Evolutionary conservation across 2,797 vertebrate species (phyloP).

Genomic region (Gambelia wislizenii): DNA sequence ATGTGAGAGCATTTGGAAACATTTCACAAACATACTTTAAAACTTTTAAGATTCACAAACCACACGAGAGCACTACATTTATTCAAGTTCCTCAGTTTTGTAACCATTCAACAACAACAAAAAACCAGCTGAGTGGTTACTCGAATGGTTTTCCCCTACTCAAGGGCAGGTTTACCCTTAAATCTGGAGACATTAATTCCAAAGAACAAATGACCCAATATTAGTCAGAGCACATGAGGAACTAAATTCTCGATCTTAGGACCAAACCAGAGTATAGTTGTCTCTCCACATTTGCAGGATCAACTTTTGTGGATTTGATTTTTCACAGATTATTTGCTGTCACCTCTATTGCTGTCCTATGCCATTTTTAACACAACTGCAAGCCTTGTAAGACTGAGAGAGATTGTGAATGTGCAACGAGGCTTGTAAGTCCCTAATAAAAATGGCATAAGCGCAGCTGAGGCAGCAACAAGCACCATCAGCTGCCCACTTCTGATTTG

Average conservation of each 20-base stretch:
- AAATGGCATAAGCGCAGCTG: too few relatives aligned
- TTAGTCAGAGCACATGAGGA: not conserved
- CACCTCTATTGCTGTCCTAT: too few relatives aligned
- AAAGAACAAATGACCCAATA: not conserved
- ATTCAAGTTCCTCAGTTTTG: not conserved
- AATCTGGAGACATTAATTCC: not conserved
- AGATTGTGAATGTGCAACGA: too few relatives aligned
- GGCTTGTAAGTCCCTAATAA: too few relatives aligned
- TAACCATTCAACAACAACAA: not conserved
- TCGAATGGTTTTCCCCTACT: not conserved
- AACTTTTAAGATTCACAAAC: not conserved
- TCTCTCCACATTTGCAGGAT: too few relatives aligned
- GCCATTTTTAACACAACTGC: too few relatives aligned
- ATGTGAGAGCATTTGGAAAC: conserved; percentile 13
- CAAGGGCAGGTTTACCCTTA: not conserved
- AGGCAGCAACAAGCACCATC: too few relatives aligned
- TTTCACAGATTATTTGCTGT: too few relatives aligned
- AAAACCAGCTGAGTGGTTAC: not conserved
- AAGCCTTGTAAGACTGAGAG: too few relatives aligned
- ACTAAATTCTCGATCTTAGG: not conserved
- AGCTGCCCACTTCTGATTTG: too few relatives aligned
- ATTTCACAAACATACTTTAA: not conserved
- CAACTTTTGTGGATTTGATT: too few relatives aligned
- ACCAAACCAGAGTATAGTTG: not conserved
- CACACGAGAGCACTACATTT: not conserved